Evolutionary conservation across 2,113 vertebrate species (phyloP).

Genomic region (Enhydra lutris): DNA sequence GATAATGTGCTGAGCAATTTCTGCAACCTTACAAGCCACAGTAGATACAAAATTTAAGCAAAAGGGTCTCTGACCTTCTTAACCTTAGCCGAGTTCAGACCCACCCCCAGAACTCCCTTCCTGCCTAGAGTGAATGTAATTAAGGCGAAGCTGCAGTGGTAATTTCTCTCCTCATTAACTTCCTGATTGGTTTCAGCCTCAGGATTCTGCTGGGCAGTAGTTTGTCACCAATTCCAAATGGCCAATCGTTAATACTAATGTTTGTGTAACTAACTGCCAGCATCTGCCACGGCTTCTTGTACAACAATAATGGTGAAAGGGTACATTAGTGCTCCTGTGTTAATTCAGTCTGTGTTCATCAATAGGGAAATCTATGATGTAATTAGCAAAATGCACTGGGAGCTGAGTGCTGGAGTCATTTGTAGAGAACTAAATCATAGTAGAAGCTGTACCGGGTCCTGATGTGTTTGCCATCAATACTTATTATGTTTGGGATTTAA

Average conservation of each 20-base stretch:
- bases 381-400: constrained; percentile 89
- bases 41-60: constrained; percentile 84
- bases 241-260: constrained; percentile 98
- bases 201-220: constrained; percentile 90
- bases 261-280: constrained; percentile 98
- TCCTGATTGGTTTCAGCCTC: constrained; percentile 99
- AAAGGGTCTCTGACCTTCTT: constrained; percentile 88
- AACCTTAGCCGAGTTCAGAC: constrained; percentile 84
- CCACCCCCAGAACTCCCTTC: constrained; percentile 84
- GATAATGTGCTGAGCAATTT: constrained; percentile 64
- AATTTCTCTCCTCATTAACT: constrained; percentile 99
- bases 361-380: constrained; percentile 92
- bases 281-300: constrained; percentile 88
- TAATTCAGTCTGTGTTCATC: constrained; percentile 94
- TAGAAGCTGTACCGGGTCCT: constrained; percentile 68
- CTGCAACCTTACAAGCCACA: constrained; percentile 82
- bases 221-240: constrained; percentile 98
- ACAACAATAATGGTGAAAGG: constrained; percentile 90
- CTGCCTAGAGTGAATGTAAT: constrained; percentile 88
- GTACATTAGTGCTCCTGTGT: constrained; percentile 89
- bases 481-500: constrained; percentile 84
- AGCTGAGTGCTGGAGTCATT: constrained; percentile 79
- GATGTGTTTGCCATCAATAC: constrained; percentile 87
- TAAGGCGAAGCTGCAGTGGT: constrained; percentile 89
- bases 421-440: constrained; percentile 86